Percentiles rank a stretch among this genome's conserved stretches.
phyloP scores from a whole-genome alignment of 2,888 invertebrate genomes.

The Noctua janthe region DNA sequence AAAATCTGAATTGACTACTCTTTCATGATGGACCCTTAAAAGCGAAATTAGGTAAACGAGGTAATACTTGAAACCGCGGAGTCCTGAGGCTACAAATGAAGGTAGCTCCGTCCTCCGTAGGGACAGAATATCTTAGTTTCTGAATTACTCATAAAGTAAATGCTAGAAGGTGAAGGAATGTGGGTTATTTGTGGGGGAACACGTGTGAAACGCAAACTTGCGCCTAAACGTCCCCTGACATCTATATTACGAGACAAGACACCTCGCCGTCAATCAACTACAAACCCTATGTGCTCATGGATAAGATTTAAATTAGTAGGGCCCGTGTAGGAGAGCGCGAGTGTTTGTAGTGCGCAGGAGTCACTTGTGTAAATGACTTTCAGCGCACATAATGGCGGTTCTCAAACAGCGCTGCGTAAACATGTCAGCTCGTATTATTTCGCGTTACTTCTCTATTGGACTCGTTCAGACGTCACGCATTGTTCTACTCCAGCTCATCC shows the following conservation, averaged over 20 bases:
- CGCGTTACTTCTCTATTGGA: conserved; percentile 64
- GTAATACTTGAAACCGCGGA: neutral
- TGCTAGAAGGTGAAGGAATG: conserved; percentile 67
- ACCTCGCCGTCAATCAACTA: conserved; percentile 69
- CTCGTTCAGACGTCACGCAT: conserved; percentile 51
- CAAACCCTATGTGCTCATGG: conserved; percentile 64
- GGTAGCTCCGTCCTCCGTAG: neutral
- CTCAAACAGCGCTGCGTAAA: conserved; percentile 64
- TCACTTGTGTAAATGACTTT: conserved; percentile 87
- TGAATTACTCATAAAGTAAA: conserved; percentile 40
- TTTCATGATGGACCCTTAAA: neutral
- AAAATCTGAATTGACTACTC: neutral
- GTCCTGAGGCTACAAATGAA: conserved; percentile 2
- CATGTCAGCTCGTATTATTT: conserved; percentile 62
- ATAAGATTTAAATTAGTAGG: conserved; percentile 68
- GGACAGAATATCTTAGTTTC: conserved; percentile 8
- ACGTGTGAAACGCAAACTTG: conserved; percentile 87
- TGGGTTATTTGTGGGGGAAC: conserved; percentile 69
- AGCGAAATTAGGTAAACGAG: neutral
- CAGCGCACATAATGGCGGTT: conserved; percentile 63
- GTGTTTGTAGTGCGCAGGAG: conserved; percentile 73
- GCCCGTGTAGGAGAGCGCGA: neutral
- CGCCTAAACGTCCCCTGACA: conserved; percentile 73
- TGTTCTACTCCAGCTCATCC: conserved; percentile 51
- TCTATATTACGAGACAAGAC: conserved; percentile 78